Evolutionary conservation across 1,140 invertebrate species (phyloP), one percentile per base, ranked within the genome.

Genomic region (Drosophila cardini): DNA sequence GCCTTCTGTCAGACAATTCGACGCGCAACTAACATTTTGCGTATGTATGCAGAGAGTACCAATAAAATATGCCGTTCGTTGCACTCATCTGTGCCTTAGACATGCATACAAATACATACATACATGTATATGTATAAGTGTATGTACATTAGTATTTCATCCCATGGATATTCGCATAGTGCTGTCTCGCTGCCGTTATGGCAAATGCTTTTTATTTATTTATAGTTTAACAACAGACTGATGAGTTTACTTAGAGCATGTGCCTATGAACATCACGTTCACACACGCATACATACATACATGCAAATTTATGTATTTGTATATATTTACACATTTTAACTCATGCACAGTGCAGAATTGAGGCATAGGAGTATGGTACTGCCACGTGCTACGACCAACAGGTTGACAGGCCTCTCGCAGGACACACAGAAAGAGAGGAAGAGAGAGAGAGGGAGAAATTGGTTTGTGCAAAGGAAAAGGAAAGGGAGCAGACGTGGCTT

Each of bases 401-500:
- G 70, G 63, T 72, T 72, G 63, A 16, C n/a, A 60, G 30, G 13
- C 9, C 21, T 4, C 21, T 32, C 2, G 3, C 48, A 72, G 70
- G 70, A 68, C 55, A 34, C 26, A 38, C 10, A 62, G 40, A 32
- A 11, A 57, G 43, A 72, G 52, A 65, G 26, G 0, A 46, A 43
- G 11, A 57, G 43, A 57, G 45, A 15, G 36, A 18, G 3, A 36
- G 30, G 42, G 53, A 34, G 40, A 62, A 26, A 21, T 30, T 10
- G 26, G 10, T 3, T 18, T 32, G 13, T 18, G 26, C 62, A 70
- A 62, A 38, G 55, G 21, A 45, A 40, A 40, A 53, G 38, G 45
- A n/a, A n/a, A 30, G 76, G 55, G 62, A 52, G 75, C 56, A 72
- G 76, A 86, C 83, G 83, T 87, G 83, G 84, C 84, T 83, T 69